phyloP scores from a whole-genome alignment of 2,888 invertebrate genomes.

The Gortyna flavago region DNA sequence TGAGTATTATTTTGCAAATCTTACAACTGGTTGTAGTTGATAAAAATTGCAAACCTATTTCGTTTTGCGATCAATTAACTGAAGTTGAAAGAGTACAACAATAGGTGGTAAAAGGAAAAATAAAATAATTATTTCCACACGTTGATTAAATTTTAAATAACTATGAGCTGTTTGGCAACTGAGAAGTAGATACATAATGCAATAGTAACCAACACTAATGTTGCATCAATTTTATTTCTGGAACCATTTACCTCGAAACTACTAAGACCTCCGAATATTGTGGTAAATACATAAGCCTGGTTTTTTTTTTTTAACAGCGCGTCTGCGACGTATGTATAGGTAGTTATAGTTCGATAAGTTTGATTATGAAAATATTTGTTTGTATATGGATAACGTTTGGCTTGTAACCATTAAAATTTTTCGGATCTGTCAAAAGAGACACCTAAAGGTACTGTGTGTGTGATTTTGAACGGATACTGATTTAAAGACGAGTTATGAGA shows the following conservation, averaged over 20 bases:
- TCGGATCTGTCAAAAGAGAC: background rate
- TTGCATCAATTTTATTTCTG: conserved; percentile 5
- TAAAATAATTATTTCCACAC: background rate
- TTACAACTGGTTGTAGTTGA: background rate
- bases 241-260: conserved; percentile 1
- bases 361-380: conserved; percentile 16
- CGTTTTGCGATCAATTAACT: background rate
- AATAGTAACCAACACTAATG: background rate
- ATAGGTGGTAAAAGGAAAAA: background rate
- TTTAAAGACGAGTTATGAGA: too few relatives aligned
- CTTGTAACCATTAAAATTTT: background rate
- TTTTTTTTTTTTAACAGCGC: background rate
- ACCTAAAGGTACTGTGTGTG: background rate
- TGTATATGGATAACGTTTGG: background rate
- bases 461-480: too few relatives aligned
- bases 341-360: background rate
- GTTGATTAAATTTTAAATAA: background rate
- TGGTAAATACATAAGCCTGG: background rate
- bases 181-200: conserved; percentile 14
- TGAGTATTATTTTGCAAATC: conserved; percentile 27
- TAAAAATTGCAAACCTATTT: conserved; percentile 3
- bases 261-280: background rate
- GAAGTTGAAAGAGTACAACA: conserved; percentile 25
- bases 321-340: background rate
- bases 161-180: background rate